A percentile compares a stretch with the other conserved stretches of the same genome.
Evolutionary conservation across 2,113 vertebrate species (phyloP).

Genomic region (Aegotheles bennettii): DNA sequence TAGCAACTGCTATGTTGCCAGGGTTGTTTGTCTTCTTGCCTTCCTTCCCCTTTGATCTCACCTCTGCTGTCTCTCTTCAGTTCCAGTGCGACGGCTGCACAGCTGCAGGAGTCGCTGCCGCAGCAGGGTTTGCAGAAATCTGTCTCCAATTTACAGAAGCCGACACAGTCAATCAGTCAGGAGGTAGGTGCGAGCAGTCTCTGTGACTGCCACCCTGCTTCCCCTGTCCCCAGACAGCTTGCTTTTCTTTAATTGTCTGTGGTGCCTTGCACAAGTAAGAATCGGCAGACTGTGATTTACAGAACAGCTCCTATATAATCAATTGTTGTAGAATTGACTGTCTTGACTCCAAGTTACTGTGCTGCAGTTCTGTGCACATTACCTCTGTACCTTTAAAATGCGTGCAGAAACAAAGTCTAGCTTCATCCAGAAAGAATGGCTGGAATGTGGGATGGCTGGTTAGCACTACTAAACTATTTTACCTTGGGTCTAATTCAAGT

Average conservation of each 20-base stretch:
- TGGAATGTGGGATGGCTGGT: not conserved
- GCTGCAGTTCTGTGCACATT: not conserved
- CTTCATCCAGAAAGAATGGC: not conserved
- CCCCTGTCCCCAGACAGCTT: not conserved
- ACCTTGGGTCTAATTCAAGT: not conserved
- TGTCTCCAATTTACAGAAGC: constrained; percentile 99
- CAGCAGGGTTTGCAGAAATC: constrained; percentile 98
- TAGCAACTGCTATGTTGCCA: not conserved
- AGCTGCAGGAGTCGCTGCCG: constrained; percentile 97
- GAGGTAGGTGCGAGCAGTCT: constrained; percentile 77
- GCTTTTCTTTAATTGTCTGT: not conserved
- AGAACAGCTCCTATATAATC: not conserved
- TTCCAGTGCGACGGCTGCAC: constrained; percentile 93
- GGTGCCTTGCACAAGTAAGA: not conserved
- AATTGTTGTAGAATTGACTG: not conserved
- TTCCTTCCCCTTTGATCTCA: not conserved
- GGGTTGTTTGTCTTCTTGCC: not conserved
- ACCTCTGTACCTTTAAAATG: not conserved
- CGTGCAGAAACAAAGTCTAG: not conserved
- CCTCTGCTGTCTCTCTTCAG: constrained; percentile 60
- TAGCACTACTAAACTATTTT: not conserved
- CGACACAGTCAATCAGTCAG: constrained; percentile 87
- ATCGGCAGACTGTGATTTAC: not conserved
- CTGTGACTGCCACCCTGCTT: not conserved
- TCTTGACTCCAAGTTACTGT: not conserved